Base-by-base conservation (phyloP, 2,113 vertebrate species). In the Tachysurus fulvidraco region DNA sequence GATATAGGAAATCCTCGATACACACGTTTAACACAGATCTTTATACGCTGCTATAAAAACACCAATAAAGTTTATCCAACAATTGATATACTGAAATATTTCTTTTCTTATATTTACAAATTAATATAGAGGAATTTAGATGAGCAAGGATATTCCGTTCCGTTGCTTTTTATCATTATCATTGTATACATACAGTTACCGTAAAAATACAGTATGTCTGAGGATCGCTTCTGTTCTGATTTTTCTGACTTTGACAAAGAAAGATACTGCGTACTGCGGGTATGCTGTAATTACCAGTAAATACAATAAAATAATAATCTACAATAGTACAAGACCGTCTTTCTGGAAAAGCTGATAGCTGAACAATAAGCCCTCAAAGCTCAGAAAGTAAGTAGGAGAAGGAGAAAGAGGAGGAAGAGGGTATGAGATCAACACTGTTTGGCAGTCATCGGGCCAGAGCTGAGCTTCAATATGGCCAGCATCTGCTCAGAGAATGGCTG, bases 401-500 rank as follows among this genome's bases (percentile, higher is more conserved):
- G 13, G 73, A 46, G 12, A 13, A 57, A 9, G 52, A 50, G 25
- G 55, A 52, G 55, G 30, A 77, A 17, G 36, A 60, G 52, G n/a
- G 64, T 65, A 71, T 74, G 19, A 28, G 44, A 83, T 69, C 4
- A 30, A 87, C 50, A 36, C 71, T 64, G 52, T 21, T 13, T 67
- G 65, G 84, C 44, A 71, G 69, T 74, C 88, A 46, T 60, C 81
- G 41, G 54, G 41, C 76, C 88, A 85, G 54, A 90, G 88, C 90
- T 87, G 62, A 74, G 16, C 64, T 90, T 83, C 90, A 93, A 89
- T 91, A 91, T 92, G 89, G 89, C 83, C n/a, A 79, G 91, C 93
- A 95, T 94, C 92, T 93, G 93, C 84, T 83, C 69, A 57, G 80
- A 77, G 91, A 90, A 92, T 90, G 77, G 79, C 86, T 83, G 91